Evolutionary conservation across 2,888 invertebrate species (phyloP), one percentile per base, ranked within the genome.

Genomic region (Nomada goodeniana): DNA sequence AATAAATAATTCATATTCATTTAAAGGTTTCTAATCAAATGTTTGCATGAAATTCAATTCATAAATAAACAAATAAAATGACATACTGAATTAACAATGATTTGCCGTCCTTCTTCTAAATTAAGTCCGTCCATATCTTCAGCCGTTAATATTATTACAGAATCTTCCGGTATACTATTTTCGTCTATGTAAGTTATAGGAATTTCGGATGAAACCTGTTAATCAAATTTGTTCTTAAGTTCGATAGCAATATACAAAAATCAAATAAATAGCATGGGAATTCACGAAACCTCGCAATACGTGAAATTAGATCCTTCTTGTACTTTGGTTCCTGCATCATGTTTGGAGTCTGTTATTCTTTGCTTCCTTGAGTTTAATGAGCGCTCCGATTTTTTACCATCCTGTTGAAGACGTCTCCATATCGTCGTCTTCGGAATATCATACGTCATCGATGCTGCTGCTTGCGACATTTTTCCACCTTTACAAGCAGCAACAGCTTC

Each of bases 371-470:
- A 60, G 26, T 64, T 84, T 60, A 76, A 52, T 0, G 71, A 63
- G 18, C 73, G 84, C 26, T 88, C 88, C n/a, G 73, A 72, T 64
- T 87, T 90, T 55, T 88, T 89, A 11, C 89, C 89, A 20, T 92
- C 91, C 75, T 93, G 92, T 72, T 94, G 94, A 26, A 94, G 88
- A 55, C 92, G 89, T 76, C 94, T 91, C 94, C 94, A 94, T 79
- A 94, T 94, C 0, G 94, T 94, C 2, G 94, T 94, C 88, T 94
- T 94, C 20, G 94, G 94, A 80, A 94, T 94, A 83, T 91, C 91
- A 84, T 92, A 94, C 23, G 92, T 91, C 72, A 91, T 84, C 3
- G 94, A 93, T 26, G 94, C 94, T 2, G 92, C 90, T 15, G 94
- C 94, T 86, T 94, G 94, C 0, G 94, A 94, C 94, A 94, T 94